Conservation (phyloP, 2,113 vertebrate species). For the Myrmophylax atrothorax region DNA sequence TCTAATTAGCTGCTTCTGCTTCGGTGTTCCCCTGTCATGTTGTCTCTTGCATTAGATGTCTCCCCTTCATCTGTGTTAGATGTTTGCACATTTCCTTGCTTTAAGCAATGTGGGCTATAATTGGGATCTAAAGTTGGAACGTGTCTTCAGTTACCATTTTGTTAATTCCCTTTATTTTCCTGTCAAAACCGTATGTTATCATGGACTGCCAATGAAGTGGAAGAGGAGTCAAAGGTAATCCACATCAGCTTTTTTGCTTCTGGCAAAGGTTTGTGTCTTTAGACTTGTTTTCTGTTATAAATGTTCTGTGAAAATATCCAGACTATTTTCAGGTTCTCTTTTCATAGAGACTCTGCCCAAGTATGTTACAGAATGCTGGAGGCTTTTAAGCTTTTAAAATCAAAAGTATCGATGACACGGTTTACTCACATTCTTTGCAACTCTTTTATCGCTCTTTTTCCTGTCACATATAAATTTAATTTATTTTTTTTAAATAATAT, state of each 20-base stretch:
- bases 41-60: constrained; percentile 52
- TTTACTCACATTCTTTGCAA: neutral
- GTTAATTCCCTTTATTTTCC: constrained; percentile 53
- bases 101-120: constrained; percentile 48
- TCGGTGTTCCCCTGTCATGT: neutral
- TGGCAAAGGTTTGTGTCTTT: neutral
- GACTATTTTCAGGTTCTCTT: neutral
- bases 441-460: neutral
- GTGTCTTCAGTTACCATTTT: constrained; percentile 28
- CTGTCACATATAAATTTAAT: neutral
- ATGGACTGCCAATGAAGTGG: neutral
- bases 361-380: neutral
- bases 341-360: neutral
- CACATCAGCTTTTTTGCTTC: neutral
- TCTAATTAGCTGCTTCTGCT: constrained; percentile 45
- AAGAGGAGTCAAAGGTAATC: constrained; percentile 48
- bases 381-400: neutral
- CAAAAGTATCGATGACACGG: neutral
- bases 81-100: constrained; percentile 53
- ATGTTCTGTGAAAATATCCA: neutral
- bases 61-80: constrained; percentile 2
- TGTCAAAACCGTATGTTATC: constrained; percentile 34
- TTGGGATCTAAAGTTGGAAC: constrained; percentile 43
- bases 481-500: neutral
- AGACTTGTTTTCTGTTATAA: neutral